These are phyloP conservation scores for Hemithea aestivaria DNA, from an alignment of 2,888 invertebrate species.

Conservation along the genomic window DNA sequence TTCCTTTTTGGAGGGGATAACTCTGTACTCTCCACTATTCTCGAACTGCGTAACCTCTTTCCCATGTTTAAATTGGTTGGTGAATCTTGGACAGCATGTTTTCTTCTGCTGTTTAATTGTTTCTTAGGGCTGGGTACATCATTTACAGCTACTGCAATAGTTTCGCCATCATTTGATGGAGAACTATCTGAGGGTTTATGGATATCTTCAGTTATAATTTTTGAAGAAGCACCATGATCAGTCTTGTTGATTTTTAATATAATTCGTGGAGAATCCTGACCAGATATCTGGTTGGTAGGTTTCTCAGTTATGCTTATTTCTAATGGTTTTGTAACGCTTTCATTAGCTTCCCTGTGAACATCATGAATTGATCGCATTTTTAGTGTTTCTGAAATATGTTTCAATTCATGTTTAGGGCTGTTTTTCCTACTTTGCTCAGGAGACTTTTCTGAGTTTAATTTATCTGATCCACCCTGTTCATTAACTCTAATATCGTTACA, in stretches of 20 bases:
- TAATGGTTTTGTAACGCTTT: conserved; percentile 64
- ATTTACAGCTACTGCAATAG: conserved; percentile 48
- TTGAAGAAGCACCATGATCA: conserved; percentile 71
- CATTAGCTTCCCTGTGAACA: conserved; percentile 44
- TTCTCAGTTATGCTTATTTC: conserved; percentile 70
- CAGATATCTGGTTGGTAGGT: conserved; percentile 56
- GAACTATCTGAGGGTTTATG: conserved; percentile 41
- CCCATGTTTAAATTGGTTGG: conserved; percentile 50
- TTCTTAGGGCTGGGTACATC: conserved; percentile 52
- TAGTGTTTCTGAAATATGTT: conserved; percentile 27
- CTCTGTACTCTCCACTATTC: conserved; percentile 59
- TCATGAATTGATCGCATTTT: conserved; percentile 45
- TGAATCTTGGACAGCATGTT: conserved; percentile 39
- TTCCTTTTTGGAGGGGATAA: conserved; percentile 48
- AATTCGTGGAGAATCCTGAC: conserved; percentile 78
- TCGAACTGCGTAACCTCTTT: conserved; percentile 67
- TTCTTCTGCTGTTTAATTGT: conserved; percentile 55
- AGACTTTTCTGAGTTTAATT: conserved; percentile 16
- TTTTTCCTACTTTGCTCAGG: conserved; percentile 20
- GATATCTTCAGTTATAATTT: conserved; percentile 69
- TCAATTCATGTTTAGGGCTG: conserved; percentile 30
- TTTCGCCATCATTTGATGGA: conserved; percentile 43
- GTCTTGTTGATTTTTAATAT: conserved; percentile 83
- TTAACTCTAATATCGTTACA: conserved; percentile 29
- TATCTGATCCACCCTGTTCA: conserved; percentile 4